Percentiles rank a stretch among this genome's conserved stretches.
These are phyloP conservation scores for Lumbricus terrestris DNA, from an alignment of 2,888 invertebrate species.

Conservation along the genomic window DNA sequence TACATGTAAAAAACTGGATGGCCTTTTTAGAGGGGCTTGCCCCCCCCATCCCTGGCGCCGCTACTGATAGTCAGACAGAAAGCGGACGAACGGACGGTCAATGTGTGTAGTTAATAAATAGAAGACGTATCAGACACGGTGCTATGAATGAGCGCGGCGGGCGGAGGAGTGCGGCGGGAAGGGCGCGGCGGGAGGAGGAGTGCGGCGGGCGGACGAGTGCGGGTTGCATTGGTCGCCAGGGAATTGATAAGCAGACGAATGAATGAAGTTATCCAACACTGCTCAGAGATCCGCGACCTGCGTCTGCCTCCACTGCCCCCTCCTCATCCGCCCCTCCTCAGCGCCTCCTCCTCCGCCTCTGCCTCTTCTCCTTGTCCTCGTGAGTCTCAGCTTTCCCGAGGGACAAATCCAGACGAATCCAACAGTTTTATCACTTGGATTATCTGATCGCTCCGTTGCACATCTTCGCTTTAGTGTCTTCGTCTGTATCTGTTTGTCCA, in stretches of 20 bases:
- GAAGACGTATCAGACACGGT: neutral
- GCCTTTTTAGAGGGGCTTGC: too few relatives aligned
- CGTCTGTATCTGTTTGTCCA: conserved; percentile 7
- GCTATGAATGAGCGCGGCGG: neutral
- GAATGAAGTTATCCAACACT: conserved; percentile 11
- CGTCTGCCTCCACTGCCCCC: neutral
- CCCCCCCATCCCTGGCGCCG: too few relatives aligned
- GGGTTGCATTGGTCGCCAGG: neutral
- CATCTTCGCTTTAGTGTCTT: neutral
- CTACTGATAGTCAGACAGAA: too few relatives aligned
- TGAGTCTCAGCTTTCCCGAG: neutral
- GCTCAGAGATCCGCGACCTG: neutral
- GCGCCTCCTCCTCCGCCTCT: too few relatives aligned
- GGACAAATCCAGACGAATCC: neutral
- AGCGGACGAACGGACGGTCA: neutral
- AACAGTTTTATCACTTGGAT: conserved; percentile 3
- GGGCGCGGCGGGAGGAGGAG: too few relatives aligned
- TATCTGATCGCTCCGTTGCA: neutral
- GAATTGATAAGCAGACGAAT: conserved; percentile 7
- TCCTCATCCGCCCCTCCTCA: too few relatives aligned
- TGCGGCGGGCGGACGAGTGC: neutral
- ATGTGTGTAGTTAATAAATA: neutral
- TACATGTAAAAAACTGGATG: too few relatives aligned
- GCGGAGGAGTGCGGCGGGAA: too few relatives aligned
- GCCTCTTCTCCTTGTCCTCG: too few relatives aligned